A percentile compares a stretch with the other conserved stretches of the same genome.
Evolutionary conservation across 2,113 vertebrate species (phyloP).

Genomic region (Xiphias gladius): DNA sequence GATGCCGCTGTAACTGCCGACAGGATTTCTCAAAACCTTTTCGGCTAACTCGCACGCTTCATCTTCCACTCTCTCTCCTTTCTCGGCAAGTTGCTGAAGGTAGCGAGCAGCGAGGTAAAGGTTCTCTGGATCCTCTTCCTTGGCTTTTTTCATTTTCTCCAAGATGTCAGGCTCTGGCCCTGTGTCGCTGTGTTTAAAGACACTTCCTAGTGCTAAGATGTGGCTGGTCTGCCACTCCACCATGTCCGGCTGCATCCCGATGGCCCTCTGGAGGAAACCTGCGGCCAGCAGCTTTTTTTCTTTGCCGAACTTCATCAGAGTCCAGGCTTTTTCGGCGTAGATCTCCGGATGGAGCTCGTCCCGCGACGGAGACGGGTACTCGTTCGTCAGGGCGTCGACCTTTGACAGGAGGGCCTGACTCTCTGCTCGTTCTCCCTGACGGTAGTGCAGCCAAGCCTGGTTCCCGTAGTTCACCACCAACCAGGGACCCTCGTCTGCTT

Average conservation of each 20-base stretch:
- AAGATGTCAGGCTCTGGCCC: background rate
- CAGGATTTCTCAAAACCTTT: constrained; percentile 42
- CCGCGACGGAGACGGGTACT: constrained; percentile 42
- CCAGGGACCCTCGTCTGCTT: constrained; percentile 66
- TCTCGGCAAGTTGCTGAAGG: background rate
- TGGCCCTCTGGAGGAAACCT: constrained; percentile 64
- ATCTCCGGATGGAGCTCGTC: constrained; percentile 59
- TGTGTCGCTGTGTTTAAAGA: background rate
- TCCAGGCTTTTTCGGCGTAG: constrained; percentile 73
- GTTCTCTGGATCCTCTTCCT: constrained; percentile 59
- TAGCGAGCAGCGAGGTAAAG: constrained; percentile 32
- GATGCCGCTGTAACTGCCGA: constrained; percentile 59
- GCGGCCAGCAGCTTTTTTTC: background rate
- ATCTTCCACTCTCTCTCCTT: background rate
- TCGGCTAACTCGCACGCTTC: constrained; percentile 27
- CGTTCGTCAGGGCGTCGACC: constrained; percentile 31
- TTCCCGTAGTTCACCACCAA: constrained; percentile 69
- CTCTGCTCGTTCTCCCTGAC: constrained; percentile 28
- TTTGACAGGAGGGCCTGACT: constrained; percentile 55
- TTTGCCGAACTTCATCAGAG: constrained; percentile 55
- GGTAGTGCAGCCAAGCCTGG: constrained; percentile 71
- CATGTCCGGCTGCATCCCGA: constrained; percentile 61
- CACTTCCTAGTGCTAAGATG: background rate
- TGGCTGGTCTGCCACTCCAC: constrained; percentile 63
- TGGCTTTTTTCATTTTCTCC: constrained; percentile 46